Evolutionary conservation across 1,140 invertebrate species (phyloP), one percentile per base, ranked within the genome.

Genomic region (Pemphigus obesinymphae): DNA sequence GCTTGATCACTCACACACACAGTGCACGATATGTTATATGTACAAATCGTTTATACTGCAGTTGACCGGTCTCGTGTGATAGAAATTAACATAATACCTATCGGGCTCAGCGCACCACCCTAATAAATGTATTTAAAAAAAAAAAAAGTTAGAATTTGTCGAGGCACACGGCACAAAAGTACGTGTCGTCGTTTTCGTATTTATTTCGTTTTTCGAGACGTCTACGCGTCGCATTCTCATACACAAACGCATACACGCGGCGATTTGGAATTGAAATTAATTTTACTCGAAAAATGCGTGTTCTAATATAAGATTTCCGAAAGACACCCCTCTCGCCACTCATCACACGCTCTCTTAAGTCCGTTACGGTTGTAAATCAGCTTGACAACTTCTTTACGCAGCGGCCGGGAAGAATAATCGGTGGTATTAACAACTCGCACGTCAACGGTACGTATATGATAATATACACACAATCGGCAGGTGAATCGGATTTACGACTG

Each of bases 351-450:
- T 58, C 75, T 37, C 53, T 17, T 78, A 55, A 53, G 75, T 17
- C 68, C 75, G 53, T 78, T n/a, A 58, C 75, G 75, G 75, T 29
- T 26, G 50, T 78, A 55, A 78, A 78, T 78, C 50, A 15, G 53
- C 31, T 78, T 78, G 75, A 78, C 75, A 37, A 78, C 75, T 78
- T n/a, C 34, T 40, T 70, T 58, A 58, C 13, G n/a, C n/a, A n/a
- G n/a, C n/a, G n/a, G n/a, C n/a, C n/a, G 61, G n/a, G 48, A 78
- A 58, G 75, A 58, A 48, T 78, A 78, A 78, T 78, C 75, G 75
- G 50, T n/a, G n/a, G n/a, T n/a, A n/a, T 78, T 17, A 31, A 58
- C 75, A n/a, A n/a, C n/a, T n/a, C n/a, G n/a, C n/a, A 13, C 23
- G 53, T 58, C 75, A 23, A 58, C 73, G 23, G 72, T 20, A n/a